Percentiles rank a stretch among this genome's conserved stretches.
phyloP scores from a whole-genome alignment of 2,797 vertebrate genomes.

The Octomys mimax region DNA sequence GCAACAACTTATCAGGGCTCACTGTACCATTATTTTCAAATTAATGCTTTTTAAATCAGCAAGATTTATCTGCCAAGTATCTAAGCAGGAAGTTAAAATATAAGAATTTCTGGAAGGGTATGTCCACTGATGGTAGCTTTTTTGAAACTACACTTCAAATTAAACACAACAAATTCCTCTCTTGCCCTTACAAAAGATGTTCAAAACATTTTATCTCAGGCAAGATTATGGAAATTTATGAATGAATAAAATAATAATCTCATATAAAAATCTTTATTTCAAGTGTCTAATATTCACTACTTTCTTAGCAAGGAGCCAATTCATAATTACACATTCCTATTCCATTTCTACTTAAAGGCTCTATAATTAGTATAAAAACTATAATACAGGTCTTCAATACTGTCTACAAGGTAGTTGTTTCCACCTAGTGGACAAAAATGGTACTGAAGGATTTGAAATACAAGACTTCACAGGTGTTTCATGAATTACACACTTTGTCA shows the following conservation, averaged over 20 bases:
- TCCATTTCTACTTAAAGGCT: slow-evolving; percentile 3
- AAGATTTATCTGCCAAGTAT: slow-evolving; percentile 40
- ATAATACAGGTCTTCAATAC: not conserved
- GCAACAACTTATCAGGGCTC: not conserved
- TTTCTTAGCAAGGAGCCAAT: not conserved
- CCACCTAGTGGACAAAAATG: slow-evolving; percentile 68
- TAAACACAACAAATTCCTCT: not conserved
- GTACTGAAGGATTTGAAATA: slow-evolving; percentile 2
- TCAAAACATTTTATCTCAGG: slow-evolving; percentile 26
- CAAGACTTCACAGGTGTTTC: not conserved
- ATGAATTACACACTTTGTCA: not conserved
- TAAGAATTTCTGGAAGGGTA: not conserved
- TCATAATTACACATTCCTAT: slow-evolving; percentile 46
- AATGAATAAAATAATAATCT: slow-evolving; percentile 43
- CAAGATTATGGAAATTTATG: slow-evolving; percentile 7
- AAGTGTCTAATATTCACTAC: slow-evolving; percentile 27
- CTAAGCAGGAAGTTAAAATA: slow-evolving; percentile 34
- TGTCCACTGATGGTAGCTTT: not conserved
- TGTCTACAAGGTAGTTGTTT: not conserved
- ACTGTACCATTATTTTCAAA: not conserved
- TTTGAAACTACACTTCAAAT: not conserved
- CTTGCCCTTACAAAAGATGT: not conserved
- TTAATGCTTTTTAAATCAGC: slow-evolving; percentile 22
- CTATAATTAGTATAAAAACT: slow-evolving; percentile 12
- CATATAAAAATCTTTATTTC: not conserved